Evolutionary conservation across 2,797 vertebrate genomes (phyloP).

Genomic region (Etheostoma perlongum): DNA sequence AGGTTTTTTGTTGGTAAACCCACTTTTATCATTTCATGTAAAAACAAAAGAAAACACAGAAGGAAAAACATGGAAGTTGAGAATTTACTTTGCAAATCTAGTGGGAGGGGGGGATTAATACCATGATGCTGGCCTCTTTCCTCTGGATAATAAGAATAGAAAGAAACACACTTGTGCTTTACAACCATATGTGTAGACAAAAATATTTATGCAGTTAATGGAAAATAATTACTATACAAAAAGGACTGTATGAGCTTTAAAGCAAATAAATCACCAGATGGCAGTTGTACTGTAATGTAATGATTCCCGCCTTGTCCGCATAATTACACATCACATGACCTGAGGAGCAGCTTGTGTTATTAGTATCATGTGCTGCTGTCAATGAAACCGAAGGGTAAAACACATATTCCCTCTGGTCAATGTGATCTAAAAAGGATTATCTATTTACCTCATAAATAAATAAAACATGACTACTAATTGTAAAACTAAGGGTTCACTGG

Average conservation of each 20-base stretch:
- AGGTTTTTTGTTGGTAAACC: not conserved
- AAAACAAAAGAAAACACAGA: not conserved
- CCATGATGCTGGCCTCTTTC: not conserved
- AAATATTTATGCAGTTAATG: not conserved
- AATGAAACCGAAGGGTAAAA: not conserved
- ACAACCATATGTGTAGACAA: not conserved
- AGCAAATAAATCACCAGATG: not conserved
- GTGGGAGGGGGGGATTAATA: not conserved
- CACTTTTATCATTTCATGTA: not conserved
- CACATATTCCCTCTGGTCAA: not conserved
- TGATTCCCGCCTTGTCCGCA: slow-evolving; percentile 19
- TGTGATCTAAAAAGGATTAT: slow-evolving; percentile 2
- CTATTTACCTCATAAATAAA: not conserved
- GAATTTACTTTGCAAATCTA: not conserved
- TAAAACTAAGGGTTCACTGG: not conserved
- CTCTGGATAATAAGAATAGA: not conserved
- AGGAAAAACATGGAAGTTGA: not conserved
- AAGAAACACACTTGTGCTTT: not conserved
- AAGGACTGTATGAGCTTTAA: not conserved
- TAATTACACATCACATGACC: slow-evolving; percentile 55
- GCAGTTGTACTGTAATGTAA: not conserved
- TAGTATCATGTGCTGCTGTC: slow-evolving; percentile 33
- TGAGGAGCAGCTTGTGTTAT: not conserved
- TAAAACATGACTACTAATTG: not conserved
- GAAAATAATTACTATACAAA: not conserved